These are phyloP conservation scores for Acrossocheilus wenchowensis DNA, from an alignment of 2,797 vertebrate species.

Conservation along the genomic window DNA sequence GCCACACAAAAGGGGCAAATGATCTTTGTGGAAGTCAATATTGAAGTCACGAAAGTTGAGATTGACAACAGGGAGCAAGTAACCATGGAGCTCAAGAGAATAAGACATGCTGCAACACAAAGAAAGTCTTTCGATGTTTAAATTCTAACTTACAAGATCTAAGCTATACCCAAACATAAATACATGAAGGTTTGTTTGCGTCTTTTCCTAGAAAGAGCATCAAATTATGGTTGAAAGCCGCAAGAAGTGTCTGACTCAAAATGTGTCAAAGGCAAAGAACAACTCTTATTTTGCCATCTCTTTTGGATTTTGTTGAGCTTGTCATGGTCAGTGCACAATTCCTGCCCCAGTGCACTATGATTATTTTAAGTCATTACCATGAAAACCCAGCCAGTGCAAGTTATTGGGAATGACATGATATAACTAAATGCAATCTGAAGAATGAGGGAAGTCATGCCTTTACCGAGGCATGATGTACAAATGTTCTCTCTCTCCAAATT, in stretches of 20 bases:
- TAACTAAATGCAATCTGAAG: constrained; percentile 32
- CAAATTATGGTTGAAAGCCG: background rate
- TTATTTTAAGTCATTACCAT: constrained; percentile 58
- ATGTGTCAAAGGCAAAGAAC: constrained; percentile 21
- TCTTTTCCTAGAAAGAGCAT: constrained; percentile 9
- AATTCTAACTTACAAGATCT: background rate
- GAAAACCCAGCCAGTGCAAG: constrained; percentile 42
- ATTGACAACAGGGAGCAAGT: background rate
- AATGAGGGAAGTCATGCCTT: constrained; percentile 31
- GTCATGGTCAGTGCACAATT: constrained; percentile 55
- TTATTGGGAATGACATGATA: constrained; percentile 50
- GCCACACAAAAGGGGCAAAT: constrained; percentile 41
- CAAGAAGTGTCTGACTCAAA: constrained; percentile 35
- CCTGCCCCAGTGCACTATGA: constrained; percentile 34
- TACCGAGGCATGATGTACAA: background rate
- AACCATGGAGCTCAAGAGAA: background rate
- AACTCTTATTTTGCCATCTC: constrained; percentile 23
- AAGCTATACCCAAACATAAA: background rate
- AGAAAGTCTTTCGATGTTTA: background rate
- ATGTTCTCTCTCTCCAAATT: background rate
- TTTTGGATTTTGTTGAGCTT: constrained; percentile 19
- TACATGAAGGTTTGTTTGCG: background rate
- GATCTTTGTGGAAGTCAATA: constrained; percentile 36
- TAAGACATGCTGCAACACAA: background rate
- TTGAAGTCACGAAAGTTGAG: constrained; percentile 30